Conservation (phyloP, 2,797 vertebrate genomes). For the Betta splendens region DNA sequence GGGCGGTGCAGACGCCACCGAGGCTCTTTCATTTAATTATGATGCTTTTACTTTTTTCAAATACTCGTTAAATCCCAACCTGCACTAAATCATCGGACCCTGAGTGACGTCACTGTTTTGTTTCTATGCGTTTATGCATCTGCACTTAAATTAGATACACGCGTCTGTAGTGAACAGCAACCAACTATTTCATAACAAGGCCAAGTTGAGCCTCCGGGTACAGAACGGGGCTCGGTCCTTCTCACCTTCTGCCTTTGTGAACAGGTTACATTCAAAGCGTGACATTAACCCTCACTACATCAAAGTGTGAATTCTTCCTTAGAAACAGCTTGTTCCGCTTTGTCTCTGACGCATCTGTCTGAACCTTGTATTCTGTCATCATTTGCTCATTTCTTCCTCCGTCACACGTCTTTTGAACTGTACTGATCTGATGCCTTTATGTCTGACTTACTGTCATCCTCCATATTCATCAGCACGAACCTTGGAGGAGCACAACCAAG, state of each 20-base stretch:
- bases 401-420: background rate
- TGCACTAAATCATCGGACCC: too few species aligned
- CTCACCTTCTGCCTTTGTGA: background rate
- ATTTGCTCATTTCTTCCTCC: background rate
- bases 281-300: background rate
- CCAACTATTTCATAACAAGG: background rate
- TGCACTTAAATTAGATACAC: too few species aligned
- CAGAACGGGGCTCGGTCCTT: too few species aligned
- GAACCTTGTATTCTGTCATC: background rate
- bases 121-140: too few species aligned
- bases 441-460: background rate
- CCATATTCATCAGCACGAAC: background rate
- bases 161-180: too few species aligned
- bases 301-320: background rate
- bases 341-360: background rate
- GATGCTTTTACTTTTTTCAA: too few species aligned
- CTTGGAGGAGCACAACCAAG: background rate
- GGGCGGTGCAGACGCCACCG: background rate
- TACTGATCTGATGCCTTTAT: background rate
- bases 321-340: background rate
- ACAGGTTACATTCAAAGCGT: background rate
- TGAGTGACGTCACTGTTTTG: too few species aligned
- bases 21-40: too few species aligned
- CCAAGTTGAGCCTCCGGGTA: background rate
- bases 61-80: too few species aligned